Conservation (phyloP, 2,797 vertebrate species). For the Scomberomorus guttatus region DNA sequence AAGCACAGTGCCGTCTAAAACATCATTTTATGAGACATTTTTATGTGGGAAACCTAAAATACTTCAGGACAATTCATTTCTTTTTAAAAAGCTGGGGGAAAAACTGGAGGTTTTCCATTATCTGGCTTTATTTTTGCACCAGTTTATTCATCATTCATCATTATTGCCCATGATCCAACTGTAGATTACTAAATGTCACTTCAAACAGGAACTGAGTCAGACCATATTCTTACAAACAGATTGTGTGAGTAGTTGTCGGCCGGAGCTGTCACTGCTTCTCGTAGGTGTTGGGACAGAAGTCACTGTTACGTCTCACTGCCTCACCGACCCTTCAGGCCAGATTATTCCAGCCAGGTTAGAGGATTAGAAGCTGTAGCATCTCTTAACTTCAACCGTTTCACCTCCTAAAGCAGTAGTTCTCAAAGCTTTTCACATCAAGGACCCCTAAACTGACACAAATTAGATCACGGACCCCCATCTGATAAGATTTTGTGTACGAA, state of each 20-base stretch:
- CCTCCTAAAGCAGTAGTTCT: not conserved
- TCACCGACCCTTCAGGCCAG: constrained; percentile 5
- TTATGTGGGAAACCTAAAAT: not conserved
- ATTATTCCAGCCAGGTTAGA: constrained; percentile 44
- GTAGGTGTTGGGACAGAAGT: not conserved
- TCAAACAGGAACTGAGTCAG: constrained; percentile 39
- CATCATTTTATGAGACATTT: not conserved
- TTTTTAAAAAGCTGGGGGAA: too few species aligned
- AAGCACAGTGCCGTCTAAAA: too few species aligned
- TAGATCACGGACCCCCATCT: too few species aligned
- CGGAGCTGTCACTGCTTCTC: not conserved
- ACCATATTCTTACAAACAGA: constrained; percentile 25
- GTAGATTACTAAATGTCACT: constrained; percentile 11
- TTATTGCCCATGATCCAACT: not conserved
- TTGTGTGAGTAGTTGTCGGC: not conserved
- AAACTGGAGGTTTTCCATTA: not conserved
- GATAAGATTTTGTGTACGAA: too few species aligned
- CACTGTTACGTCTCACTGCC: not conserved
- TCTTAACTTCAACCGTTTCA: not conserved
- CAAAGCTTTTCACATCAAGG: too few species aligned
- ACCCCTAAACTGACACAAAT: too few species aligned
- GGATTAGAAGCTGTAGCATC: constrained; percentile 50
- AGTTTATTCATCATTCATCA: constrained; percentile 8
- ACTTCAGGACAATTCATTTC: not conserved
- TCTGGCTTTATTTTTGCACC: not conserved